These are phyloP conservation scores for Agrochola circellaris DNA, from an alignment of 2,888 invertebrate genomes.

Conservation along the genomic window DNA sequence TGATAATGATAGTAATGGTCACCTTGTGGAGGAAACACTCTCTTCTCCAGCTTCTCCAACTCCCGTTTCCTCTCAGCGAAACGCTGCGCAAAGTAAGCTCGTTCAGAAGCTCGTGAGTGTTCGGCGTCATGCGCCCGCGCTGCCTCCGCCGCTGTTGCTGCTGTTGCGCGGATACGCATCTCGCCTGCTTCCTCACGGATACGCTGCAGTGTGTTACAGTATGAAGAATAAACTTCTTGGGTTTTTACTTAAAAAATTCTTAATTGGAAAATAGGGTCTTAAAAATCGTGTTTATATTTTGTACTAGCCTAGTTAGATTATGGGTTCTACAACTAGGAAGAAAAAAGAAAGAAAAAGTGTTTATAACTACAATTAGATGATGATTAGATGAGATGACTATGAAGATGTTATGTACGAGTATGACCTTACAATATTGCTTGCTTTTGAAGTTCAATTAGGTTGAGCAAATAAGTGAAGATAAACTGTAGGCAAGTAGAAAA, in stretches of 20 bases:
- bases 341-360: too few species aligned
- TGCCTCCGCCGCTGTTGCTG: slow-evolving; percentile 93
- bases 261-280: too few species aligned
- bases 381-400: too few species aligned
- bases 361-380: too few species aligned
- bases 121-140: slow-evolving; percentile 92
- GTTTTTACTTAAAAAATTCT: too few species aligned
- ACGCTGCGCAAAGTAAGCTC: slow-evolving; percentile 92
- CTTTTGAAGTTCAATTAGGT: not conserved
- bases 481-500: too few species aligned
- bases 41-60: slow-evolving; percentile 94
- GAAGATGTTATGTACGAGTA: too few species aligned
- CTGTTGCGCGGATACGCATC: slow-evolving; percentile 93
- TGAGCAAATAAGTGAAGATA: too few species aligned
- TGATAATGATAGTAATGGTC: not conserved
- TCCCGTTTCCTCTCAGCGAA: slow-evolving; percentile 94
- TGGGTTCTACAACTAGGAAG: too few species aligned
- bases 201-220: slow-evolving; percentile 73
- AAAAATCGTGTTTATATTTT: not conserved
- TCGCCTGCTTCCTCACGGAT: slow-evolving; percentile 94
- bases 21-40: slow-evolving; percentile 92
- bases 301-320: not conserved
- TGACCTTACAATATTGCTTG: too few species aligned
- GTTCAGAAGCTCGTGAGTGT: slow-evolving; percentile 92
- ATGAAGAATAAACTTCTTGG: too few species aligned